Base-by-base conservation (phyloP, 2,797 vertebrate genomes). In the Tadarida brasiliensis region DNA sequence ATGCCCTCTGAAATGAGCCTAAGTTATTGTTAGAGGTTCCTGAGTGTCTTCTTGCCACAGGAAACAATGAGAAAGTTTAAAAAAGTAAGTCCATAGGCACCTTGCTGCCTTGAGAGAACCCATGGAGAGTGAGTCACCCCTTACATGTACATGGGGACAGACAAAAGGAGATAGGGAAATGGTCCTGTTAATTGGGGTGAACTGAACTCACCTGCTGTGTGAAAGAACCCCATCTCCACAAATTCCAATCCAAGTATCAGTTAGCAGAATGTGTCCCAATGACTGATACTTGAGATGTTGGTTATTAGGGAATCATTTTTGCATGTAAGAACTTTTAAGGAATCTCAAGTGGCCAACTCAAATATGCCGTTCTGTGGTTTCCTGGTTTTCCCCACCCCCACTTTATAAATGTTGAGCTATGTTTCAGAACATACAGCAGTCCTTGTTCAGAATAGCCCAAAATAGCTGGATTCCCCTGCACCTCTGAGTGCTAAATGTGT, bases 401-500 rank as follows among this genome's bases (percentile, higher is more conserved):
- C 47, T 92, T 96, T 94, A 94, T 95, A 93, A 97, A 97, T 97
- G 93, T 96, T 94, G 81, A 98, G 92, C 91, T 98, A 80, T 97
- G 86, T 96, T 98, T 98, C 84, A 87, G 95, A 98, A 98, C 90
- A 96, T 94, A 98, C 98, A 98, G 97, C 96, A 98, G 97, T 97
- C 97, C 97, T 98, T 98, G 96, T 98, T 98, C 94, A 96, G 95
- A 98, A 97, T 70, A 93, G 96, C 96, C 96, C 94, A 81, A 95
- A 98, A 98, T 98, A 98, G 97, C 95, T 82, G 96, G 89, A 97
- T 97, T 97, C 97, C 94, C 93, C 94, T 98, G 90, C 78, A 92
- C 95, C 80, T 97, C 92, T 93, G 95, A 94, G 96, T 98, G 96
- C 97, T 98, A 98, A 98, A 71, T 98, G 96, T 98, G 98, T 98